Percentiles rank a stretch among this genome's conserved stretches.
These are phyloP conservation scores for Pteronura brasiliensis DNA, from an alignment of 2,113 vertebrate species.

Conservation along the genomic window DNA sequence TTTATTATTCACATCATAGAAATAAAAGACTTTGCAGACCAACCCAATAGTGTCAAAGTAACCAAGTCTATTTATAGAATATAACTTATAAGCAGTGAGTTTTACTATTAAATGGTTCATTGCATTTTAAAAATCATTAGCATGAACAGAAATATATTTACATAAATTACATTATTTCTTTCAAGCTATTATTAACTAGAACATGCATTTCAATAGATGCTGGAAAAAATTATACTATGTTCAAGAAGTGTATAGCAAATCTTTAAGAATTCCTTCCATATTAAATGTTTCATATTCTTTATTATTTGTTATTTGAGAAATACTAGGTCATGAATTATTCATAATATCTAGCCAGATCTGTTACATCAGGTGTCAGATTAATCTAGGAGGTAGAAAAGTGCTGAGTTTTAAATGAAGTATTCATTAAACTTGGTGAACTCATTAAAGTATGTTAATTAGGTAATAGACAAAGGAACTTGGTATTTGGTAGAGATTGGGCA, in stretches of 20 bases:
- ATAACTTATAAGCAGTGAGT: constrained; percentile 61
- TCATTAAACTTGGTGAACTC: constrained; percentile 82
- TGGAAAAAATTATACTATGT: constrained; percentile 50
- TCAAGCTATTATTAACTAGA: constrained; percentile 65
- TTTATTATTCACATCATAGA: constrained; percentile 63
- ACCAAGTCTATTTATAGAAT: constrained; percentile 67
- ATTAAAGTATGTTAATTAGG: constrained; percentile 87
- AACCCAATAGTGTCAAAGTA: constrained; percentile 56
- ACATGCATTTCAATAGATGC: constrained; percentile 43
- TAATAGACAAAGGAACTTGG: constrained; percentile 82
- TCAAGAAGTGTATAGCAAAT: constrained; percentile 54
- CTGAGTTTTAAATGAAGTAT: constrained; percentile 80
- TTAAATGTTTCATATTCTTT: constrained; percentile 45
- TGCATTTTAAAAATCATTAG: constrained; percentile 67
- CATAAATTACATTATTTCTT: constrained; percentile 64
- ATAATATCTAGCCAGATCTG: constrained; percentile 73
- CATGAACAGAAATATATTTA: constrained; percentile 65
- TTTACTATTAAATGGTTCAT: constrained; percentile 66
- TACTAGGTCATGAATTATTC: constrained; percentile 80
- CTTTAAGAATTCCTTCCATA: constrained; percentile 56
- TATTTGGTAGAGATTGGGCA: constrained; percentile 82
- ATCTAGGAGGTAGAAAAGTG: constrained; percentile 79
- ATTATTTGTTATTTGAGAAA: constrained; percentile 75
- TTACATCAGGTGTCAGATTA: constrained; percentile 79
- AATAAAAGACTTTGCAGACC: constrained; percentile 36